Base-by-base conservation (phyloP, 2,797 vertebrate species). In the Pangasius krempfi region DNA sequence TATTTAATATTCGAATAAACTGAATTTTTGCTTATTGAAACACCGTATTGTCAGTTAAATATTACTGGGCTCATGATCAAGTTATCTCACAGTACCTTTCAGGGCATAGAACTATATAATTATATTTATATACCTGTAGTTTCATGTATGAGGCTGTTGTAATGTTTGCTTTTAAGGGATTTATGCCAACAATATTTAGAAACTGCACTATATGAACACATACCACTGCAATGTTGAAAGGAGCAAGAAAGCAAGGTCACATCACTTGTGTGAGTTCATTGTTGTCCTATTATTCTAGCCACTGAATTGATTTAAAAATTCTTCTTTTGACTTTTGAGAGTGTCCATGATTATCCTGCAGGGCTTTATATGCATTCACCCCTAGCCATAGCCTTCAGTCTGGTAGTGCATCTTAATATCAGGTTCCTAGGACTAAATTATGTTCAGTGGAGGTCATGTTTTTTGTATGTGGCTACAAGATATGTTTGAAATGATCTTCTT, bases 291-390 rank as follows among this genome's bases (percentile, higher is more conserved):
- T 78, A 62, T 62, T 30, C 56, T 47, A 60, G 40, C 54, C 52
- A 60, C 44, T 86, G n/a, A 78, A 64, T 72, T 85, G 66, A 85
- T 70, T 70, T 70, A 6, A 60, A 16, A 60, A 75, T n/a, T n/a
- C 12, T 85, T 44, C 60, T 50, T 60, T 84, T 20, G 62, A 72
- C 25, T 27, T 70, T 27, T 40, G 37, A 85, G 64, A 20, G 84
- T 20, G 47, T 73, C 52, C 22, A 27, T 73, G 50, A 25, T 44
- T 30, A 60, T 52, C 8, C 44, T 52, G 13, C 40, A 84, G 40
- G 40, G 60, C 27, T 66, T 84, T 68, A 68, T 50, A 66, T 84
- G 30, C 40, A 10, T 64, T 66, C 27, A 66, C 27, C 79, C 30
- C 20, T 37, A 40, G 79, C 30, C 27, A 37, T 81, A 60, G 47